Evolutionary conservation across 2,113 vertebrate genomes (phyloP), one percentile per base, ranked within the genome.

Genomic region (Oncorhynchus tshawytscha): DNA sequence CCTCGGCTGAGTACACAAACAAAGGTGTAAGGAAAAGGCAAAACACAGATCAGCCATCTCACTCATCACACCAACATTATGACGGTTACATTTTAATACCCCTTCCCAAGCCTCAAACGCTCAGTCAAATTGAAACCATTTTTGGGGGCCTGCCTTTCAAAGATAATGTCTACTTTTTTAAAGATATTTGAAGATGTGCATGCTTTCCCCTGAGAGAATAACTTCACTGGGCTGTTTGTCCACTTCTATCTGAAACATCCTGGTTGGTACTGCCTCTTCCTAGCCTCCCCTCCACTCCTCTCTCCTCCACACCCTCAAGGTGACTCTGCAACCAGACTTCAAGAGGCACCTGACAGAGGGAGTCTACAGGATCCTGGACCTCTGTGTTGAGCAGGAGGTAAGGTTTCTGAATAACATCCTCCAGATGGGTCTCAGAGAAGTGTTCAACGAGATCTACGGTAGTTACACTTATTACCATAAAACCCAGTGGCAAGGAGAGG

Each of bases 291-390:
- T 45, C 39, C 39, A 20, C 0, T 57, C 15, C 3, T 66, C 54
- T 65, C 70, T 31, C 39, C 51, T 48, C 45, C 71, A 59, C 18
- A 83, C 67, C 75, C 78, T 16, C 0, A 85, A 98, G 98, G 96
- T 97, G 80, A 98, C 96, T 49, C 86, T 99, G 88, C 92, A 92
- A 13, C 94, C 96, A 3, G 91, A 94, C 24, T 91, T 99, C 81
- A 98, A 97, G 79, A 86, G 80, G 31, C 93, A 96, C 82, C 94
- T 99, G n/a, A 96, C 96, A 15, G 97, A 96, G 77, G 97, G 96
- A 22, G 93, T 99, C 71, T 99, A 97, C 90, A 92, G 88, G 74
- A 92, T 99, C 74, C 86, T 99, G 85, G 97, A 98, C 86, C 92
- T 96, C 59, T 99, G 96, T 78, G 86, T 91, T 11, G 97, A 97